A percentile compares a stretch with the other conserved stretches of the same genome.
These are phyloP conservation scores for Fissipunctia ypsillon DNA, from an alignment of 2,888 invertebrate genomes.

Conservation along the genomic window DNA sequence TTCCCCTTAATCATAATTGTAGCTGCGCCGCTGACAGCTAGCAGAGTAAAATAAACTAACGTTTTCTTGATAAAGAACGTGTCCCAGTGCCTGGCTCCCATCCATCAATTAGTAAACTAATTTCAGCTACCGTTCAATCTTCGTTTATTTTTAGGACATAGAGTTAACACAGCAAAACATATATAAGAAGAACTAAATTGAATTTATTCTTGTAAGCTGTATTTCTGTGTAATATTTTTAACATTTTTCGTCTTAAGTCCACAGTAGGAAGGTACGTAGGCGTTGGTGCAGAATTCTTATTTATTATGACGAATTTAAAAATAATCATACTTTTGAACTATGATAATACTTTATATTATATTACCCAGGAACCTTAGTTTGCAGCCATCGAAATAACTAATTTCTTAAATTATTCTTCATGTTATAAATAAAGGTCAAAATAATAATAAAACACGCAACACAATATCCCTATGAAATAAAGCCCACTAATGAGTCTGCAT, in stretches of 20 bases:
- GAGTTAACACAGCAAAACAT: not conserved
- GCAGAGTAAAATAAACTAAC: not conserved
- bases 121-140: slow-evolving; percentile 45
- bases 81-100: not conserved
- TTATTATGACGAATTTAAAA: not conserved
- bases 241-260: not conserved
- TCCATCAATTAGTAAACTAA: slow-evolving; percentile 53
- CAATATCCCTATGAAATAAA: slow-evolving; percentile 31
- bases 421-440: not conserved
- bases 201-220: not conserved
- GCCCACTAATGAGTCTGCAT: slow-evolving; percentile 24
- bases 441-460: not conserved
- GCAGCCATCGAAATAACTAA: not conserved
- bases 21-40: no score
- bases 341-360: not conserved
- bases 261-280: not conserved
- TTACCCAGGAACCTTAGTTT: not conserved
- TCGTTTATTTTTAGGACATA: slow-evolving; percentile 22
- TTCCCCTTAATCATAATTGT: no score
- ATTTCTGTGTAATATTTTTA: not conserved
- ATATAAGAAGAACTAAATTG: not conserved
- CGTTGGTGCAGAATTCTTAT: not conserved
- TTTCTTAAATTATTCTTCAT: not conserved
- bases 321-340: no score
- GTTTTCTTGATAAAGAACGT: slow-evolving; percentile 9